These are phyloP conservation scores for Chamaea fasciata DNA, from an alignment of 2,113 vertebrate genomes.

Conservation along the genomic window DNA sequence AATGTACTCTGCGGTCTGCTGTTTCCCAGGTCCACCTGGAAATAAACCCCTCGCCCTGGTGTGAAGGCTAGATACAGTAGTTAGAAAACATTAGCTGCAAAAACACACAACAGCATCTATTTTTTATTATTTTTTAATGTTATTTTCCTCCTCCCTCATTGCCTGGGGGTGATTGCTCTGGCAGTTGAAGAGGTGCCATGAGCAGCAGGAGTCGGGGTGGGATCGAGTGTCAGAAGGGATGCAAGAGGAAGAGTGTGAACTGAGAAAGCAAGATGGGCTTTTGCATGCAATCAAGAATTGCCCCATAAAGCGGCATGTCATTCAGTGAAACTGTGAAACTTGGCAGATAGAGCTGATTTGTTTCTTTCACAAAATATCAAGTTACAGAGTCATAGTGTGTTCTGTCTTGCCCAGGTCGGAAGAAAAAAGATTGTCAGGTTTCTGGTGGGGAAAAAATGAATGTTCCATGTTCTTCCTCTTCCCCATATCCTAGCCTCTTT, in stretches of 20 bases:
- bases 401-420: not conserved
- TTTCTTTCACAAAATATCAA: slow-evolving; percentile 16
- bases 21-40: not conserved
- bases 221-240: not conserved
- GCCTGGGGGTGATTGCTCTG: not conserved
- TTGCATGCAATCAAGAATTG: not conserved
- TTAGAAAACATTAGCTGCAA: not conserved
- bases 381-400: slow-evolving; percentile 10
- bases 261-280: not conserved
- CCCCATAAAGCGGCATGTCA: not conserved
- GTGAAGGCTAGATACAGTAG: not conserved
- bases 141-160: not conserved
- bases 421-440: not conserved
- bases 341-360: not conserved
- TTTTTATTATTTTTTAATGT: not conserved
- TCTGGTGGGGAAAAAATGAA: not conserved
- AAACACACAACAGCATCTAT: not conserved
- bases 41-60: not conserved
- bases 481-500: not conserved
- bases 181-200: slow-evolving; percentile 7
- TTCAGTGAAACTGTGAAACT: slow-evolving; percentile 15
- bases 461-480: not conserved
- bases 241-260: not conserved
- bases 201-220: not conserved
- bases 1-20: not conserved